Base-by-base conservation (phyloP, 2,888 invertebrate genomes). In the Lumbricus terrestris region DNA sequence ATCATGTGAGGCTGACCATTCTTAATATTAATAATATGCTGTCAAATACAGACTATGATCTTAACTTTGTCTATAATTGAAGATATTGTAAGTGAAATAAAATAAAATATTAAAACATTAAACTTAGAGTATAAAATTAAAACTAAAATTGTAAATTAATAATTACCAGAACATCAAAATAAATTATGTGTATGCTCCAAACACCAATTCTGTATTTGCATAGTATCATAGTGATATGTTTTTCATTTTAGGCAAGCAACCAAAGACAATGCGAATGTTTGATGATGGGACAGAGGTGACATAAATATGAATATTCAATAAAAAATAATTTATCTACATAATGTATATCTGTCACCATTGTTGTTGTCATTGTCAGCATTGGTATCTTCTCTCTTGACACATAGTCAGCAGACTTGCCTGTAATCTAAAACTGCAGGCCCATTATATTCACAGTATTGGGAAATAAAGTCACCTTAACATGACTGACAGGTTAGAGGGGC, bases 231-330 rank as follows among this genome's bases (percentile, higher is more conserved):
- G 8, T 69, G 8, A 29, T 13, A 11, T 69, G 20, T 34, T 89
- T 89, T 69, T 40, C 34, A 42, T 90, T 90, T 90, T 38, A 90
- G 90, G 85, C 88, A 42, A 54, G 85, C 35, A 85, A 89, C 89
- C 90, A 33, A 90, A 88, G 37, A 88, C 88, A 40, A 47, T 47
- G 40, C 20, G 88, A 37, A 85, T 85, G 85, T 85, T 85, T 85
- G 85, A 85, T 85, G 85, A 85, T 85, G 85, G 85, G 23, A 85
- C 85, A 37, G 85, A 85, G 85, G 85, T 85, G 35, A 85, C 15
- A 11, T 37, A 69, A 69, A n/a, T 69, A 69, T 6, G 29, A 69
- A n/a, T 69, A 69, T 69, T 69, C n/a, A n/a, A n/a, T n/a, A n/a
- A n/a, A n/a, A n/a, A n/a, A n/a, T n/a, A n/a, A n/a, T n/a, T n/a